These are phyloP conservation scores for Perca schrenkii DNA, from an alignment of 2,113 vertebrate species.

Conservation along the genomic window DNA sequence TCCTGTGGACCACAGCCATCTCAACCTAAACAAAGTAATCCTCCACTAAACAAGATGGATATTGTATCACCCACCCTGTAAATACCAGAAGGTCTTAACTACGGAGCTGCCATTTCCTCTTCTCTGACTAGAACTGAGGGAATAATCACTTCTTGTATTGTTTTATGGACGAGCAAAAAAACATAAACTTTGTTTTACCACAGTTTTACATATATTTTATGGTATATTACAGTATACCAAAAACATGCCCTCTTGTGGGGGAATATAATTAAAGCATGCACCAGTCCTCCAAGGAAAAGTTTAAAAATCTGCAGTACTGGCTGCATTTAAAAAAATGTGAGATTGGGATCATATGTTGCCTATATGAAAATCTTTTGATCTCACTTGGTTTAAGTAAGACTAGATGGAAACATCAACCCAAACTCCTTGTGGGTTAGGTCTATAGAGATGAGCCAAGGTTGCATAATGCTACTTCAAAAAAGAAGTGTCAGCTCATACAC, in stretches of 20 bases:
- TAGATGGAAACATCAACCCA: constrained; percentile 54
- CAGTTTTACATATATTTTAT: constrained; percentile 18
- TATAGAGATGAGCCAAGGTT: constrained; percentile 15
- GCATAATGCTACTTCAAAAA: constrained; percentile 15
- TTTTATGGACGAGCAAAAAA: constrained; percentile 38
- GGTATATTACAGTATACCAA: constrained; percentile 11
- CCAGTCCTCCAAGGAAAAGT: constrained; percentile 15
- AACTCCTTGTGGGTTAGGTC: constrained; percentile 24
- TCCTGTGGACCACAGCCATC: constrained; percentile 77
- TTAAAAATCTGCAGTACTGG: constrained; percentile 36
- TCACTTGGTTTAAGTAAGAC: constrained; percentile 33
- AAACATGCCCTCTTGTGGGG: constrained; percentile 65
- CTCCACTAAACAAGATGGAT: constrained; percentile 84
- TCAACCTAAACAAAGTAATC: constrained; percentile 83
- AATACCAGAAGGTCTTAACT: constrained; percentile 60
- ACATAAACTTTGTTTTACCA: background rate
- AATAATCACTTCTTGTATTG: constrained; percentile 40
- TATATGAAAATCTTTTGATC: constrained; percentile 49
- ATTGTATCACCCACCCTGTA: constrained; percentile 79
- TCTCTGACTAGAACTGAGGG: constrained; percentile 24
- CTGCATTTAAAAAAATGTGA: constrained; percentile 49
- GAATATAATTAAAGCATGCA: constrained; percentile 46
- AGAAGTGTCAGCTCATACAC: constrained; percentile 3
- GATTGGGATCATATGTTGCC: constrained; percentile 43
- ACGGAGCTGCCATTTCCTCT: constrained; percentile 49